A percentile compares a stretch with the other conserved stretches of the same genome.
phyloP scores from a whole-genome alignment of 1,140 invertebrate species.

The Plutomurus gul region DNA sequence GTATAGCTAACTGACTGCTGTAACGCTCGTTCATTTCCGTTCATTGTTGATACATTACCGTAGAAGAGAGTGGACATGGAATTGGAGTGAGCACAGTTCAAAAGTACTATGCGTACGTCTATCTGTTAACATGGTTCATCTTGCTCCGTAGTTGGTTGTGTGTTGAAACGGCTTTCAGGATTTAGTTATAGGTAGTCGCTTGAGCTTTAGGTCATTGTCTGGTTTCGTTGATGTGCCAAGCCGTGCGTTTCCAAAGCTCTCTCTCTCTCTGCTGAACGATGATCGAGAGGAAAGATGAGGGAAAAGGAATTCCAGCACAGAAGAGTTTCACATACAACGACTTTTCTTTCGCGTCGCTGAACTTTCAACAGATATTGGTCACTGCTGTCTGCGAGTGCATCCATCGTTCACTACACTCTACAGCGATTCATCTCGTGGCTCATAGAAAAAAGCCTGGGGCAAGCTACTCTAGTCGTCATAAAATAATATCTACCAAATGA shows the following conservation, averaged over 20 bases:
- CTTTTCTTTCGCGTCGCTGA: background rate
- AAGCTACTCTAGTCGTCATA: background rate
- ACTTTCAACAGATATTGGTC: constrained; percentile 9
- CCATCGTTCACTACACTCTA: background rate
- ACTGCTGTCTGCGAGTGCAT: background rate
- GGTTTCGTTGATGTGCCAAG: constrained; percentile 1
- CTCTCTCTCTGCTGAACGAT: background rate
- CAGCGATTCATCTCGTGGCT: background rate
- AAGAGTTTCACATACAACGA: background rate
- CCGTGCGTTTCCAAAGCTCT: constrained; percentile 13
- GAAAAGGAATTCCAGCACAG: background rate
- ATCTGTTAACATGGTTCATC: too few relatives aligned
- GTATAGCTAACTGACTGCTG: too few relatives aligned
- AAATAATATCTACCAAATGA: constrained; percentile 1
- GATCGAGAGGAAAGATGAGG: constrained; percentile 22
- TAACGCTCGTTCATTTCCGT: too few relatives aligned
- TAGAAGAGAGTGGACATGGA: too few relatives aligned
- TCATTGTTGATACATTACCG: too few relatives aligned
- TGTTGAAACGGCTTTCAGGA: too few relatives aligned
- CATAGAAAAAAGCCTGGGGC: background rate
- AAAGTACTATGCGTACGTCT: too few relatives aligned
- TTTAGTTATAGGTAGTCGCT: too few relatives aligned
- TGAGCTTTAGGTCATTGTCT: background rate
- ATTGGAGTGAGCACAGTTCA: too few relatives aligned
- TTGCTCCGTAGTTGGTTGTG: too few relatives aligned